Evolutionary conservation across 37 sponge, comb jelly and placozoan species (phyloP).

Genomic region (Oscarella lobularis): DNA sequence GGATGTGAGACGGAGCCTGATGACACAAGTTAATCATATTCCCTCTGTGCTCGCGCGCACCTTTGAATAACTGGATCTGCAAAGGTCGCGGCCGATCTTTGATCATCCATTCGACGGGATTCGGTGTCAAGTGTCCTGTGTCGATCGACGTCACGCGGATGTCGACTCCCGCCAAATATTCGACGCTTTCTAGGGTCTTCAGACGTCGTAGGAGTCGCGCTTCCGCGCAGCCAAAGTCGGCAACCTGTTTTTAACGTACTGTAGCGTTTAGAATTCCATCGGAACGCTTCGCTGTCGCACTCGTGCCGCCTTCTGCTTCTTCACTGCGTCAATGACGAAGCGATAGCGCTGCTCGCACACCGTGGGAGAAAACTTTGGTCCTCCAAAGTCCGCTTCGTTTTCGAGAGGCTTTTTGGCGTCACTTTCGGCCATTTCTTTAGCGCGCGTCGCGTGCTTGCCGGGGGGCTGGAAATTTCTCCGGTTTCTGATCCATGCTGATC

Average conservation of each 20-base stretch:
- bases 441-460: no score
- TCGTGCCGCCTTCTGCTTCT: slow-evolving; percentile 20
- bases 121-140: no score
- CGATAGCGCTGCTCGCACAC: slow-evolving; percentile 76
- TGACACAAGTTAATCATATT: no score
- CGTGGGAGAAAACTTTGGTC: slow-evolving; percentile 55
- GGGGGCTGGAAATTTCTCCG: no score
- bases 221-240: slow-evolving; percentile 83
- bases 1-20: no score
- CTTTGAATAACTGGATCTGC: no score
- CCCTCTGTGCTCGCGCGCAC: no score
- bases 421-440: no score
- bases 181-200: slow-evolving; percentile 20
- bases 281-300: slow-evolving; percentile 12
- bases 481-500: no score
- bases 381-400: slow-evolving; percentile 21
- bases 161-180: slow-evolving; percentile 78
- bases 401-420: slow-evolving; percentile 2
- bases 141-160: slow-evolving; percentile 35
- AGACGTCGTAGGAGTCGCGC: slow-evolving; percentile 41
- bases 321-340: slow-evolving; percentile 24
- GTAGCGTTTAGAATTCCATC: not conserved
- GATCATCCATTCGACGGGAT: no score
- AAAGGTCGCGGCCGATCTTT: no score
- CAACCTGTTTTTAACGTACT: slow-evolving; percentile 20